phyloP scores from a whole-genome alignment of 2,888 invertebrate genomes.

The Platycheirus albimanus region DNA sequence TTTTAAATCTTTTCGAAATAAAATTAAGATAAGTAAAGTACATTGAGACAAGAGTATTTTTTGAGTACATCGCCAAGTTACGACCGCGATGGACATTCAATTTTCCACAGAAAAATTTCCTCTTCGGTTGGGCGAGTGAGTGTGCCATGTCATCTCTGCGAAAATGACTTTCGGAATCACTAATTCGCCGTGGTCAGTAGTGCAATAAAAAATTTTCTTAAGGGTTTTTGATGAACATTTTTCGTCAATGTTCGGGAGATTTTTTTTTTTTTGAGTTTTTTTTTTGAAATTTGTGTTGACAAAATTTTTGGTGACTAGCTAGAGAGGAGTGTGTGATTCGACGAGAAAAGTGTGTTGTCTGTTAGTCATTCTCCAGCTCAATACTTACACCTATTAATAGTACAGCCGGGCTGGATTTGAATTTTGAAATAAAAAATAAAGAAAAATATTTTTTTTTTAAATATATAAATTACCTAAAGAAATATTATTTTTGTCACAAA shows the following conservation, averaged over 20 bases:
- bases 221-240: background rate
- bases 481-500: slow-evolving; percentile 53
- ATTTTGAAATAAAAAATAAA: no score
- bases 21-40: slow-evolving; percentile 73
- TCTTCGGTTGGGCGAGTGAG: slow-evolving; percentile 52
- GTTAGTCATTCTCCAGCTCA: slow-evolving; percentile 73
- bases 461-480: slow-evolving; percentile 43
- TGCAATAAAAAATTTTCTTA: slow-evolving; percentile 7
- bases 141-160: slow-evolving; percentile 38
- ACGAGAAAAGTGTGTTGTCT: slow-evolving; percentile 62
- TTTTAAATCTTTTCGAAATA: slow-evolving; percentile 69
- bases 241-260: background rate
- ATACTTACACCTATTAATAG: slow-evolving; percentile 72
- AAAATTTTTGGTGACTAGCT: slow-evolving; percentile 18
- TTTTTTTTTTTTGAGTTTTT: no score
- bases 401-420: slow-evolving; percentile 71
- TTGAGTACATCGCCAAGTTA: slow-evolving; percentile 64
- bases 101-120: slow-evolving; percentile 64
- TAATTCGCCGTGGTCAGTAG: slow-evolving; percentile 40
- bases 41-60: slow-evolving; percentile 71
- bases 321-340: no score
- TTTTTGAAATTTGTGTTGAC: slow-evolving; percentile 27
- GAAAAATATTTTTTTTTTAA: slow-evolving; percentile 25
- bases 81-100: slow-evolving; percentile 73
- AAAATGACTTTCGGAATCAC: slow-evolving; percentile 51